Evolutionary conservation across 92 coral and sea anemone species (phyloP), one percentile per base, ranked within the genome.

Genomic region (Bergia sp.): DNA sequence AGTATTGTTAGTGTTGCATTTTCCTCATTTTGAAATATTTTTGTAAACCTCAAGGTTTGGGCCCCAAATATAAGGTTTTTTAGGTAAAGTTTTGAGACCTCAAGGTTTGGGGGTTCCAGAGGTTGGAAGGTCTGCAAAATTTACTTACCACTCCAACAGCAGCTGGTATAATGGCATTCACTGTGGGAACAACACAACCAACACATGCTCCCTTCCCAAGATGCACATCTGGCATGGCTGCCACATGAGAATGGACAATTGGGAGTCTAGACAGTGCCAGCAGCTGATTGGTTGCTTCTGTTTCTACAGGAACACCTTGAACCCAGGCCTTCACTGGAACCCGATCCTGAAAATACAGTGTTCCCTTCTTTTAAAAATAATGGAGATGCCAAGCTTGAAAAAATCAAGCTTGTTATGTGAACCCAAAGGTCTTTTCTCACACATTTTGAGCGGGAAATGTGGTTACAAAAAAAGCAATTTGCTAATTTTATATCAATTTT

Each of bases 161-260:
- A 4, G 96, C 94, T 57, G 95, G 96, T 50, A 94, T 94, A 65
- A 94, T 92, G 5, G 96, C 96, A 82, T 73, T 85, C 20, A 94
- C 89, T 6, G 95, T 93, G 10, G 95, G 93, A n/a, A 95, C 95
- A 75, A 93, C 96, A 82, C 96, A 95, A 4, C 98, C 98, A 13
- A 95, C 94, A 83, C 96, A 93, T 15, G 96, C 91, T 4, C 98
- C 98, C 83, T 95, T 95, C 55, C 98, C 98, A n/a, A 95, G 89
- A 72, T 95, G 98, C 90, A 95, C 89, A 53, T 95, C 98, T 38
- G 98, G 98, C 98, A 95, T 95, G 23, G 98, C 98, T 11, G 96
- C 96, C 11, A 95, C 98, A 90, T 93, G 98, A 0, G 96, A 93
- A 87, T 95, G 92, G 7, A 95, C 91, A 69, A 95, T 91, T n/a